These are phyloP conservation scores for Popillia japonica DNA, from an alignment of 1,140 invertebrate species.

Conservation along the genomic window DNA sequence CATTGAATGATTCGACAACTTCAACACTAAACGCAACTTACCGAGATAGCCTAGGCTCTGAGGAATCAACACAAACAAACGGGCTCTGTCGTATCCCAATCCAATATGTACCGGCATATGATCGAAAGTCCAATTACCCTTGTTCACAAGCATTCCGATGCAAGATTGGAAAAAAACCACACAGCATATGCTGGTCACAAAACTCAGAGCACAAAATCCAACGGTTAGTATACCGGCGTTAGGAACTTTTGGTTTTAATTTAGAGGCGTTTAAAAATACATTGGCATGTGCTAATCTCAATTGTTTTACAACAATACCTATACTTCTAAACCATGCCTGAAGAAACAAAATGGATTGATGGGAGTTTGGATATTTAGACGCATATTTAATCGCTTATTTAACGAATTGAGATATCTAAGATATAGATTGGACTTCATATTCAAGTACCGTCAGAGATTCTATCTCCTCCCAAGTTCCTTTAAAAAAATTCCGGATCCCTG, in stretches of 20 bases:
- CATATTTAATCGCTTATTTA: too few species aligned
- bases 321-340: background rate
- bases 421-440: too few species aligned
- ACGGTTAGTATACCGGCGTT: background rate
- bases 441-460: conserved; percentile 3
- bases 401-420: too few species aligned
- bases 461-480: conserved; percentile 13
- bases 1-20: background rate
- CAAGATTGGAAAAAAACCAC: conserved; percentile 15
- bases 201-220: background rate
- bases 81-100: background rate
- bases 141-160: conserved; percentile 13
- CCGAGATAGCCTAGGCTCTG: conserved; percentile 33
- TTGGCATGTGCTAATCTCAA: background rate
- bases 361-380: too few species aligned
- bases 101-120: background rate
- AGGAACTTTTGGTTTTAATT: background rate
- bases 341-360: background rate
- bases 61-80: conserved; percentile 9
- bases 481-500: background rate
- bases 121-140: background rate
- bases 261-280: background rate
- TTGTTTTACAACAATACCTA: background rate
- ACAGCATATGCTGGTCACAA: background rate
- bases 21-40: background rate